Conservation (phyloP, 1,140 invertebrate genomes). For the Rhopalosiphum maidis region DNA sequence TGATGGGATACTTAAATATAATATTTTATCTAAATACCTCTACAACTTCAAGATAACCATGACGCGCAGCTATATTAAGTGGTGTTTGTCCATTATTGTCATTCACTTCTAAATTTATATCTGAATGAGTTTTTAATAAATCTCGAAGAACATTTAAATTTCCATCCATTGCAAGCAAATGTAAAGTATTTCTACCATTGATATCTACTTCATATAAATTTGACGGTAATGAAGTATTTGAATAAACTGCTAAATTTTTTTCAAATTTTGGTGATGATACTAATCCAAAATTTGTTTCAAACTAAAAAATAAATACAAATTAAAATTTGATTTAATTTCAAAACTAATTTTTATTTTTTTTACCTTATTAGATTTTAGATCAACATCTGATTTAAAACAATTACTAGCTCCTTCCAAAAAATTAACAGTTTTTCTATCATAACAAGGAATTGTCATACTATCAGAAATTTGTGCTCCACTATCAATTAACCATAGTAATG, state of each 20-base stretch:
- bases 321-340: not conserved
- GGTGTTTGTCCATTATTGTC: slow-evolving; percentile 83
- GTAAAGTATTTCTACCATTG: slow-evolving; percentile 65
- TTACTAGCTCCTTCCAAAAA: slow-evolving; percentile 42
- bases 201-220: slow-evolving; percentile 53
- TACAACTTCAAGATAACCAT: slow-evolving; percentile 79
- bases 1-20: not conserved
- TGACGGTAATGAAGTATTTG: slow-evolving; percentile 18
- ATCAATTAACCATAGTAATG: slow-evolving; percentile 46
- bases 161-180: slow-evolving; percentile 78
- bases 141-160: slow-evolving; percentile 71
- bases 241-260: not conserved
- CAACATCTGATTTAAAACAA: slow-evolving; percentile 29
- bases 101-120: slow-evolving; percentile 69
- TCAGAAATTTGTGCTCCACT: slow-evolving; percentile 49
- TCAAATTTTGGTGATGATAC: not conserved
- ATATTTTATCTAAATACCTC: slow-evolving; percentile 63
- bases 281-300: not conserved
- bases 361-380: slow-evolving; percentile 26
- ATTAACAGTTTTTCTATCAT: slow-evolving; percentile 42
- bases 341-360: not conserved
- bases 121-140: slow-evolving; percentile 69
- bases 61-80: slow-evolving; percentile 81
- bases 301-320: slow-evolving; percentile 6
- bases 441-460: slow-evolving; percentile 45